phyloP scores from a whole-genome alignment of 2,113 vertebrate genomes.

The Silurus meridionalis region DNA sequence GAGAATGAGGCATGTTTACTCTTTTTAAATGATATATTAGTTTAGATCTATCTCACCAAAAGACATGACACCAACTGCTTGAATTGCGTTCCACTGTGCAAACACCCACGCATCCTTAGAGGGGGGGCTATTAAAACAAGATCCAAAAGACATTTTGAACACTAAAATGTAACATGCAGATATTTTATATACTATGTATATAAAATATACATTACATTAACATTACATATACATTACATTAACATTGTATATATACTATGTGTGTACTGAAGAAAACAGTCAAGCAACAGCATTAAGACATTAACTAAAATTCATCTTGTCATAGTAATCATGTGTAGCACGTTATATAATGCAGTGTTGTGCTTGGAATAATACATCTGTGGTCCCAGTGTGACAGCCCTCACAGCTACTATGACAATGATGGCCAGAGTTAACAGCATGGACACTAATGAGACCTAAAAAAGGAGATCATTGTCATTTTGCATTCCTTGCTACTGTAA shows the following conservation, averaged over 20 bases:
- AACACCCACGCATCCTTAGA: slow-evolving; percentile 87
- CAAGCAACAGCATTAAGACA: not conserved
- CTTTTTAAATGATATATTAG: not conserved
- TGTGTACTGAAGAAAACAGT: not conserved
- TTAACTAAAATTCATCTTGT: not conserved
- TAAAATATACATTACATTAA: too few relatives aligned
- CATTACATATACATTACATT: too few relatives aligned
- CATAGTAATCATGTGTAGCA: not conserved
- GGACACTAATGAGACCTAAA: slow-evolving; percentile 86
- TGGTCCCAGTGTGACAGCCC: slow-evolving; percentile 77
- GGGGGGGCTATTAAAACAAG: slow-evolving; percentile 71
- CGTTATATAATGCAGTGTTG: not conserved
- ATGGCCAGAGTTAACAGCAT: slow-evolving; percentile 83
- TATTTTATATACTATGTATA: not conserved
- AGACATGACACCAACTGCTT: slow-evolving; percentile 91
- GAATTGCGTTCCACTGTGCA: slow-evolving; percentile 85
- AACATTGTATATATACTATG: too few relatives aligned
- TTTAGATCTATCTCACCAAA: slow-evolving; percentile 81
- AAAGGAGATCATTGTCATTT: not conserved
- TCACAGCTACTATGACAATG: slow-evolving; percentile 79
- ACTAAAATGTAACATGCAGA: not conserved
- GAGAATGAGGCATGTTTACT: not conserved
- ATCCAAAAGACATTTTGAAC: not conserved
- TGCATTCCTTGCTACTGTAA: not conserved
- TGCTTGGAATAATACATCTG: slow-evolving; percentile 76